A percentile compares a stretch with the other conserved stretches of the same genome.
Evolutionary conservation across 2,797 vertebrate genomes (phyloP).

Genomic region (Manis javanica): DNA sequence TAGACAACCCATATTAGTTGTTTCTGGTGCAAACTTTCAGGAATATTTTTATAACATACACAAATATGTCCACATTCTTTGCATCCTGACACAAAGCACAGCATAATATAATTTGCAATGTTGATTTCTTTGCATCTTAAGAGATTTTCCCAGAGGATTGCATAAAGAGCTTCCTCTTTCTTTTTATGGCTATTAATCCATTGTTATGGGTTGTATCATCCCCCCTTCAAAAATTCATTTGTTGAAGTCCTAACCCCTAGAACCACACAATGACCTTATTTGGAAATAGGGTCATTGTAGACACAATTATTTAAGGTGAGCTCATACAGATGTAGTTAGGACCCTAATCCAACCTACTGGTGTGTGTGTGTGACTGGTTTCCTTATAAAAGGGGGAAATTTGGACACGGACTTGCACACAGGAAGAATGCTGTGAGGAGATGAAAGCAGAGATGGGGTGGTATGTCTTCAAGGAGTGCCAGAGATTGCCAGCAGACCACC

Average conservation of each 20-base stretch:
- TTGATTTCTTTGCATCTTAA: neutral
- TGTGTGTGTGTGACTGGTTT: neutral
- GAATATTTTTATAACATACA: neutral
- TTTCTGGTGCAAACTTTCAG: neutral
- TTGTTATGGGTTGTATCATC: neutral
- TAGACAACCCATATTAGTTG: neutral
- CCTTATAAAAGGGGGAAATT: neutral
- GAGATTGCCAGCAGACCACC: neutral
- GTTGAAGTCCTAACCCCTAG: neutral
- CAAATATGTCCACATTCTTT: neutral
- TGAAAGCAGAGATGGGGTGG: neutral
- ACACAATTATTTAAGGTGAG: neutral
- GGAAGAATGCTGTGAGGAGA: neutral
- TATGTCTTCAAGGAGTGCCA: neutral
- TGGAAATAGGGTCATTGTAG: neutral
- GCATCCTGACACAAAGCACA: neutral
- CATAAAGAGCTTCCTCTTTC: neutral
- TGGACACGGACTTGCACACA: neutral
- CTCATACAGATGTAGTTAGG: neutral
- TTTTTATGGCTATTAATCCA: neutral
- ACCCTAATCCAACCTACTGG: neutral
- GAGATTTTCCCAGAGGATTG: neutral
- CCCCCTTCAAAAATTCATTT: neutral
- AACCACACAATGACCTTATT: neutral
- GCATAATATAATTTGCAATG: neutral